These are phyloP conservation scores for Nematostella vectensis DNA, from an alignment of 92 coral and sea anemone species.

Conservation along the genomic window DNA sequence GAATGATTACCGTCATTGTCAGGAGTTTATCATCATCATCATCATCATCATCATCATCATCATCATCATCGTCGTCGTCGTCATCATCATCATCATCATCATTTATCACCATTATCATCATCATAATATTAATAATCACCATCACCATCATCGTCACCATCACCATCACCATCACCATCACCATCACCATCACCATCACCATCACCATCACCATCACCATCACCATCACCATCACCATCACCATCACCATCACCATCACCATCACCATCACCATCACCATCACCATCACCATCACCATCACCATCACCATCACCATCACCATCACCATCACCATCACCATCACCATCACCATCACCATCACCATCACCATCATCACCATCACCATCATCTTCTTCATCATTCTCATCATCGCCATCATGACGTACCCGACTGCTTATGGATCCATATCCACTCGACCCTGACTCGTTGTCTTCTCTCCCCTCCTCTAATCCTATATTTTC, in stretches of 20 bases:
- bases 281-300: too few relatives aligned
- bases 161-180: slow-evolving; percentile 3
- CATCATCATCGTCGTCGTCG: neutral
- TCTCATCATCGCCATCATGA: too few relatives aligned
- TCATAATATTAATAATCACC: neutral
- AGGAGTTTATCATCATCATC: neutral
- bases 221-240: slow-evolving; percentile 1
- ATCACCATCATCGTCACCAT: slow-evolving; percentile 2
- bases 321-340: too few relatives aligned
- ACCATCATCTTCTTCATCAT: too few relatives aligned
- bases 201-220: neutral
- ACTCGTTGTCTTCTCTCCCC: too few relatives aligned
- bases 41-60: neutral
- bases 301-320: too few relatives aligned
- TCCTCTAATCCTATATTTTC: too few relatives aligned
- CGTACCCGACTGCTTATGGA: too few relatives aligned
- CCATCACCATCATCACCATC: too few relatives aligned
- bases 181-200: slow-evolving; percentile 2
- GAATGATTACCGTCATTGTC: slow-evolving; percentile 2
- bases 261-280: neutral
- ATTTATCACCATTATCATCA: neutral
- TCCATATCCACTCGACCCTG: too few relatives aligned
- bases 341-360: too few relatives aligned
- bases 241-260: neutral
- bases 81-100: neutral